Conservation (phyloP, 2,113 vertebrate genomes). For the Lophius piscatorius region DNA sequence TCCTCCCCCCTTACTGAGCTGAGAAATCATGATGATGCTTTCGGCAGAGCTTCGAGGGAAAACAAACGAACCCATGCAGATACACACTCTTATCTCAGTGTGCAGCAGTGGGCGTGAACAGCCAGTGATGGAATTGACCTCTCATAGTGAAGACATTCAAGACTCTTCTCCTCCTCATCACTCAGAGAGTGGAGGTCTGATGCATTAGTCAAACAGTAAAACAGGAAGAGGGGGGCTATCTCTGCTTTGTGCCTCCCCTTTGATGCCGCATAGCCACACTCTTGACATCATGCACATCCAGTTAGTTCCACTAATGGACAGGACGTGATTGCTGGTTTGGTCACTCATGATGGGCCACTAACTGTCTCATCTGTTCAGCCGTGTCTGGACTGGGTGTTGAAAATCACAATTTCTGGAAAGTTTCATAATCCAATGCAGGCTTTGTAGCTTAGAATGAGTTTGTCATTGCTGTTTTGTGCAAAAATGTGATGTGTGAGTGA, state of each 20-base stretch:
- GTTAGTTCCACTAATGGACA: constrained; percentile 40
- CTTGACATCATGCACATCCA: not conserved
- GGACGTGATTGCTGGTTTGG: constrained; percentile 12
- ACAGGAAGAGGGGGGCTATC: too few relatives aligned
- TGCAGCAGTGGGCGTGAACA: constrained; percentile 24
- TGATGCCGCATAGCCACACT: not conserved
- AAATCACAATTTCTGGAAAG: too few relatives aligned
- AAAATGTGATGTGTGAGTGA: too few relatives aligned
- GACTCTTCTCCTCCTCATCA: not conserved
- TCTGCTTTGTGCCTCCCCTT: too few relatives aligned
- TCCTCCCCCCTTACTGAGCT: constrained; percentile 37
- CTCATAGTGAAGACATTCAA: constrained; percentile 18
- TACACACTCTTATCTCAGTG: constrained; percentile 11
- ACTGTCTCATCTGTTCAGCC: too few relatives aligned
- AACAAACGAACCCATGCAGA: constrained; percentile 7
- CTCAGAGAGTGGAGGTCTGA: too few relatives aligned
- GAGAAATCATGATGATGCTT: constrained; percentile 27
- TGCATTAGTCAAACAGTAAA: too few relatives aligned
- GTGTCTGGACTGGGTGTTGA: too few relatives aligned
- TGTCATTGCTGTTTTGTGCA: too few relatives aligned
- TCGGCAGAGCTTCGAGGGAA: constrained; percentile 10
- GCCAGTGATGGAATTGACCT: constrained; percentile 17
- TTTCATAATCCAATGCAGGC: too few relatives aligned
- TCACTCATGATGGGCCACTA: constrained; percentile 5
- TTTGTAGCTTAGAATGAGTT: too few relatives aligned